A percentile compares a stretch with the other conserved stretches of the same genome.
Conservation (phyloP, 2,888 invertebrate species). For the Formica aserva region DNA sequence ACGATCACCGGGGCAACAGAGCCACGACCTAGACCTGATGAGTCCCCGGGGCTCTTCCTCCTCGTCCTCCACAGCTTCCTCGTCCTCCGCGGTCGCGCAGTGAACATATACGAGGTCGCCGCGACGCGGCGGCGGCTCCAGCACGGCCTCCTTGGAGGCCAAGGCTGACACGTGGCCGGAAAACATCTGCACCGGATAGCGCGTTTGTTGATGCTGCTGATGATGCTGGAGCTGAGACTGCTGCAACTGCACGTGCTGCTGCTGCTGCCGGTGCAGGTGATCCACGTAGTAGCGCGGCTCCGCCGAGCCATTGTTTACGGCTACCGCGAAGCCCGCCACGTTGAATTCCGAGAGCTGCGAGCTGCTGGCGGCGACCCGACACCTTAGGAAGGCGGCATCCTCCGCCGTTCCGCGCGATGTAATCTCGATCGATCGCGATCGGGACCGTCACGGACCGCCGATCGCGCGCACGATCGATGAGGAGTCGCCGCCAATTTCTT, state of each 20-base stretch:
- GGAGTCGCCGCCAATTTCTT: background rate
- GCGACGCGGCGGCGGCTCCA: constrained; percentile 69
- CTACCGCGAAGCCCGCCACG: constrained; percentile 80
- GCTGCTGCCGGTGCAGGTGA: constrained; percentile 71
- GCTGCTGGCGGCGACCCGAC: constrained; percentile 17
- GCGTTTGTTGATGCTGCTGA: constrained; percentile 62
- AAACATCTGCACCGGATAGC: constrained; percentile 60
- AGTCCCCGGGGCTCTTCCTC: constrained; percentile 70
- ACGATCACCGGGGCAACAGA: constrained; percentile 86
- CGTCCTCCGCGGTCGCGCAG: constrained; percentile 76
- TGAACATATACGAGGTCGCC: constrained; percentile 78
- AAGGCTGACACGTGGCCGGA: constrained; percentile 59
- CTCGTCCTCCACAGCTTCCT: constrained; percentile 72
- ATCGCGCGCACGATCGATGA: constrained; percentile 11
- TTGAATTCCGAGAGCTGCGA: constrained; percentile 56
- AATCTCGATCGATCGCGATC: constrained; percentile 45
- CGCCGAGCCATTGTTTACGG: constrained; percentile 79
- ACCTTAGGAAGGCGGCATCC: constrained; percentile 43
- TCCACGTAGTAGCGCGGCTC: constrained; percentile 76
- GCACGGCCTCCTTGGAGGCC: constrained; percentile 71
- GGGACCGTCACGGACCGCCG: constrained; percentile 56
- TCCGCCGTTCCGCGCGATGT: constrained; percentile 47
- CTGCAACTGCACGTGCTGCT: constrained; percentile 69
- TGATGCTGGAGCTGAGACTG: constrained; percentile 57
- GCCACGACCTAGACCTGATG: constrained; percentile 85